Base-by-base conservation (phyloP, 2,888 invertebrate species). In the Petrolisthes manimaculis region DNA sequence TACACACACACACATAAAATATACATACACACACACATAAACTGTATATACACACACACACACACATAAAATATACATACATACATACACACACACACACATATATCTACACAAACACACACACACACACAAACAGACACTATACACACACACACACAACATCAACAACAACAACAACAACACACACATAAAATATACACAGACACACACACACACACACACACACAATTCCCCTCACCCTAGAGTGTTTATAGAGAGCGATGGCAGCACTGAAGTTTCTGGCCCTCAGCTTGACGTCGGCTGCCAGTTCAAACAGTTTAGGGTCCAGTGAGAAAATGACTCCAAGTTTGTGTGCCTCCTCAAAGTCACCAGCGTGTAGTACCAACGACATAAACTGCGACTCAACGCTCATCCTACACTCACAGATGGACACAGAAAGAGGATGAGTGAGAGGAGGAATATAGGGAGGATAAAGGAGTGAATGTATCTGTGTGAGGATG, bases 191-290 rank as follows among this genome's bases (percentile, higher is more conserved):
- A 37, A 37, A 61, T 18, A 12, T 61, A 61, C 1, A 12, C 1
- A 9, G 0, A 18, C 18, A 61, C 37, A 37, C 61, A 12, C 61
- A 12, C 61, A 12, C 61, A 12, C 61, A 61, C 61, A 61, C 61
- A 61, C 61, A 61, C 61, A 61, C 9, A 61, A 3, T 18, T 61
- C 18, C 9, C 4, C 91, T 92, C 92, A 96, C 96, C 93, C 96
- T 95, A 0, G 96, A 95, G 86, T 97, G 94, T 92, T 96, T 96
- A 93, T 96, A 98, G 37, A 97, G 94, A 90, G 96, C 95, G 91
- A 96, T 94, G 0, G 97, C 97, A 89, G 96, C 96, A 83, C 95
- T 95, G 90, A 96, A 95, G 91, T 96, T 95, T 18, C 95, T 95
- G 90, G 95, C 95, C 4, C 95, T 94, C 92, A 98, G 94, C 92